Evolutionary conservation across 1,140 invertebrate species (phyloP).

Genomic region (Musca domestica): DNA sequence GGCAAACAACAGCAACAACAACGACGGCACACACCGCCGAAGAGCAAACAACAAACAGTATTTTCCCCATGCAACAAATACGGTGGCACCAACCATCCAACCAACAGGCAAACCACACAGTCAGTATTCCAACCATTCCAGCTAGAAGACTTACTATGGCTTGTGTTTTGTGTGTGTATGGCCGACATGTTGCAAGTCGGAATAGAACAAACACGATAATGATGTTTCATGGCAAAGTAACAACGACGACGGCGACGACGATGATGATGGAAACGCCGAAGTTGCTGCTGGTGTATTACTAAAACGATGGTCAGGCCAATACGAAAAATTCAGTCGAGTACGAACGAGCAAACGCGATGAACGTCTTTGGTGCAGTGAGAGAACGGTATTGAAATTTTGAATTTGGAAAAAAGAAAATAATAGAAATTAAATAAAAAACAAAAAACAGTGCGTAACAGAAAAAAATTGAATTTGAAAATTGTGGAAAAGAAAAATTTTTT

Average conservation of each 20-base stretch:
- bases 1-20: no score
- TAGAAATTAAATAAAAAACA: neutral
- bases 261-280: constrained; percentile 30
- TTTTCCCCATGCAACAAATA: no score
- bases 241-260: constrained; percentile 23
- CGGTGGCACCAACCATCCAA: no score
- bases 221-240: constrained; percentile 17
- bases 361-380: constrained; percentile 8
- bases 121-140: no score
- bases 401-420: neutral
- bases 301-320: constrained; percentile 17
- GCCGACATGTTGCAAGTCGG: no score
- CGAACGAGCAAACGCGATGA: constrained; percentile 13
- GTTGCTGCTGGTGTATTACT: constrained; percentile 1
- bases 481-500: neutral
- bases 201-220: neutral
- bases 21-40: no score
- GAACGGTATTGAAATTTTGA: neutral
- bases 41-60: no score
- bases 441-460: neutral
- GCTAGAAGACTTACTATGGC: no score
- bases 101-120: no score
- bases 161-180: no score
- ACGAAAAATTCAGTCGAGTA: constrained; percentile 22
- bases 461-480: neutral